Evolutionary conservation across 1,140 invertebrate species (phyloP), one percentile per base, ranked within the genome.

Genomic region (Drosophila teissieri): DNA sequence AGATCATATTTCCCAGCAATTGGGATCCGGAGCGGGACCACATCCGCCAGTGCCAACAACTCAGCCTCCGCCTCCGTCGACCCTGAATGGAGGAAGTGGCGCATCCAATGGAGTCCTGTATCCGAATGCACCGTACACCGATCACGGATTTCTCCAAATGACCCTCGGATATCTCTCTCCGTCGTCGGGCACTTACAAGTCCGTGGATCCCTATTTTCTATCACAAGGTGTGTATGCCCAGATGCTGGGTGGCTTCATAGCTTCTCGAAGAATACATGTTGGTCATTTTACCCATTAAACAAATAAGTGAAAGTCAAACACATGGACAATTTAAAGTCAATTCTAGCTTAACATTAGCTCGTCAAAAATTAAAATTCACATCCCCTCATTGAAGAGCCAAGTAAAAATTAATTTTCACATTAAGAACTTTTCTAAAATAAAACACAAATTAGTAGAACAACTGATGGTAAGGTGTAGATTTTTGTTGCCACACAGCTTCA

Each of bases 31-130:
- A 63, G 17, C 62, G 24, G 67, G 36, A 46, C 48, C 53, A 14
- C 67, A 46, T 88, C 91, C 62, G n/a, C 91, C 62, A 80, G 92
- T 53, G 93, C 93, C 72, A 95, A 95, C 2, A 96, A 96, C 12
- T 96, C 96, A 92, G 93, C 97, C 64, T 96, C 97, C 76, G 95
- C 36, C 92, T 88, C 92, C 93, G 80, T 56, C 93, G 92, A 46
- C 86, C n/a, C 51, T 73, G 11, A 68, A 63, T 17, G 67, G 61
- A 46, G 55, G 78, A 40, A 46, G 62, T 5, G 63, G 67, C 11
- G 75, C 54, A 4, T 52, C 63, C 10, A 81, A 76, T 55, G 65
- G 80, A 7, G 70, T 86, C 10, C 93, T 49, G 72, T 92, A 78
- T 92, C 85, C 93, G 0, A 92, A 93, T 52, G 92, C 93, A 11